A percentile compares a stretch with the other conserved stretches of the same genome.
Conservation (phyloP, 2,797 vertebrate genomes). For the Lacerta bilineata region DNA sequence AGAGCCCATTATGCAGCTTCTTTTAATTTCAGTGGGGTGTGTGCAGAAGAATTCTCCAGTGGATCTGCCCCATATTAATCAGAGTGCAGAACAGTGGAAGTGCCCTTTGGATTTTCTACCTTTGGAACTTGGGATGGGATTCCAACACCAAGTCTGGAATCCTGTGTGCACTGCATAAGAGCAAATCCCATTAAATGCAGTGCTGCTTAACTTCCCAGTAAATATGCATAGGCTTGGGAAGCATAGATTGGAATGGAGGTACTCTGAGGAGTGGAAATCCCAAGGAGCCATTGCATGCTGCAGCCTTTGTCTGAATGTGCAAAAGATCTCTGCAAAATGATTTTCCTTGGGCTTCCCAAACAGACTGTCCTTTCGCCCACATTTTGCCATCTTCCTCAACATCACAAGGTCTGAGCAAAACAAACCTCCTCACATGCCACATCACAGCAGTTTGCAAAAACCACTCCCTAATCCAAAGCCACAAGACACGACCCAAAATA, state of each 20-base stretch:
- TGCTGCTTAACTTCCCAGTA: background rate
- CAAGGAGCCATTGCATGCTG: background rate
- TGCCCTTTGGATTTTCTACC: background rate
- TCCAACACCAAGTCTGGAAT: background rate
- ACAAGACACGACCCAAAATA: slow-evolving; percentile 37
- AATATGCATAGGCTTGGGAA: background rate
- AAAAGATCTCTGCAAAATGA: background rate
- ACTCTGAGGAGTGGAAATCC: too few relatives aligned
- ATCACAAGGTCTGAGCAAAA: slow-evolving; percentile 17
- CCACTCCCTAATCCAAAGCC: slow-evolving; percentile 30
- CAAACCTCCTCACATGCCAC: background rate
- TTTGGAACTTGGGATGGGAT: too few relatives aligned
- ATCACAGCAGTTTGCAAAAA: slow-evolving; percentile 15
- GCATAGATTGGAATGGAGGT: background rate
- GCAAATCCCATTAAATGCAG: background rate
- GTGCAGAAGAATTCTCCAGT: background rate
- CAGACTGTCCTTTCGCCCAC: background rate
- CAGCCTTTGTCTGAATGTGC: too few relatives aligned
- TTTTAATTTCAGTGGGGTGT: background rate
- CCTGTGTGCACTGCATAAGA: background rate
- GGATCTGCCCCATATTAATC: background rate
- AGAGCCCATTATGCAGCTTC: background rate
- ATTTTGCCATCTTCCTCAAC: slow-evolving; percentile 15
- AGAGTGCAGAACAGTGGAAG: background rate
- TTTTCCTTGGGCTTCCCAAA: background rate